These are phyloP conservation scores for Pangasianodon hypophthalmus DNA, from an alignment of 2,113 vertebrate genomes.

Conservation along the genomic window DNA sequence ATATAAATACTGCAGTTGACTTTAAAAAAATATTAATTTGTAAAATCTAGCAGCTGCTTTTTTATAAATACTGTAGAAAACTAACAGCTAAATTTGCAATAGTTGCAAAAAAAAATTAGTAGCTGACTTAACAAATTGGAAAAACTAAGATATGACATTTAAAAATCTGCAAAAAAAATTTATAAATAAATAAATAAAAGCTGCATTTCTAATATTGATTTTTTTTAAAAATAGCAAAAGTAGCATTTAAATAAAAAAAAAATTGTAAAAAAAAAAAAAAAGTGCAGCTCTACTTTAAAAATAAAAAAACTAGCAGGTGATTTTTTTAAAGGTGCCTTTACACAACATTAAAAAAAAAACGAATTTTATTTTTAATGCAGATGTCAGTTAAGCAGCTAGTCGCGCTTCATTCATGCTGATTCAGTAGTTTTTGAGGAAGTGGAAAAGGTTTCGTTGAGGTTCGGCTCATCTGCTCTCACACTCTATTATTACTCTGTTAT, in stretches of 20 bases:
- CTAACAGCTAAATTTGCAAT: no score
- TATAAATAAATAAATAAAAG: no score
- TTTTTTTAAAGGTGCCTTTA: not conserved
- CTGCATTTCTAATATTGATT: no score
- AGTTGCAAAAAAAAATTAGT: no score
- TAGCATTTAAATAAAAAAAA: not conserved
- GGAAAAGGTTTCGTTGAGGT: constrained; percentile 13
- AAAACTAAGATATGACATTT: not conserved
- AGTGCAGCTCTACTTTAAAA: not conserved
- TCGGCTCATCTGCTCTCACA: not conserved
- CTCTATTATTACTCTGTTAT: constrained; percentile 14
- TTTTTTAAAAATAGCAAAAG: no score
- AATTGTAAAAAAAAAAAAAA: no score
- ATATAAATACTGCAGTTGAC: no score
- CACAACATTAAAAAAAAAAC: not conserved
- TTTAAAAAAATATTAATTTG: no score
- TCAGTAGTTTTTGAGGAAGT: constrained; percentile 11
- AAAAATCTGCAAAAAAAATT: not conserved
- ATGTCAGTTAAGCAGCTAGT: not conserved
- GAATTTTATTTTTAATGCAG: not conserved
- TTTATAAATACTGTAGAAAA: no score
- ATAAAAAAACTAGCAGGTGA: not conserved
- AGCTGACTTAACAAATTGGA: no score
- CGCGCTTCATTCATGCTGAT: not conserved
- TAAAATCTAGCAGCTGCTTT: no score